Evolutionary conservation across 2,888 invertebrate species (phyloP), one percentile per base, ranked within the genome.

Genomic region (Heliconius charithonia): DNA sequence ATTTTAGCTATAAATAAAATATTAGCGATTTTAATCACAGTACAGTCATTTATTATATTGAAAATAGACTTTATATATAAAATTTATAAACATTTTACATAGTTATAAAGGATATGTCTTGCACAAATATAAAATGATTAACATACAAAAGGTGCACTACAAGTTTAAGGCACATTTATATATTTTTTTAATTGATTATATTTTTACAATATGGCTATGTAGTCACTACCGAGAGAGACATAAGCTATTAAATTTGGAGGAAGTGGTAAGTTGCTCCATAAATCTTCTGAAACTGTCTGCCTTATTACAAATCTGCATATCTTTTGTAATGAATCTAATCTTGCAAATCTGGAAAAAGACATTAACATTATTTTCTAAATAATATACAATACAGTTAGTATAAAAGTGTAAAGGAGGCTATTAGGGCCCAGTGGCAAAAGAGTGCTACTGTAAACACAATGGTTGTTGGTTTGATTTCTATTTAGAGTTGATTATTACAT

Each of bases 221-320:
- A 95, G 85, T 95, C 95, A 89, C 93, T 95, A 83, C 95, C 95
- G 81, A 86, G 86, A 80, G 93, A 90, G 75, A 95, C 89, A 88
- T 93, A 95, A 79, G 86, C 86, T 86, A 94, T 92, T 83, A 96
- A 89, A 84, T 94, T 94, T 86, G 93, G 92, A 78, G 96, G 96
- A 84, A 97, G 92, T 81, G 97, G 97, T 86, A 97, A 94, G 86
- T 95, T 96, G 84, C 95, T 96, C 91, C 97, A 96, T 86, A 96
- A 96, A 89, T 96, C 96, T 83, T 96, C 93, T 83, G 96, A 92
- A 72, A 96, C 97, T 84, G 96, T 96, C 90, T 97, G 96, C 83
- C 97, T 94, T 84, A 97, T 97, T 45, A 97, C 96, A 94, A 97
- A 97, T 85, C 97, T 95, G 90, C 97, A 97, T 84, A 97, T 95